Evolutionary conservation across 1,140 invertebrate genomes (phyloP).

Genomic region (Maniola jurtina): DNA sequence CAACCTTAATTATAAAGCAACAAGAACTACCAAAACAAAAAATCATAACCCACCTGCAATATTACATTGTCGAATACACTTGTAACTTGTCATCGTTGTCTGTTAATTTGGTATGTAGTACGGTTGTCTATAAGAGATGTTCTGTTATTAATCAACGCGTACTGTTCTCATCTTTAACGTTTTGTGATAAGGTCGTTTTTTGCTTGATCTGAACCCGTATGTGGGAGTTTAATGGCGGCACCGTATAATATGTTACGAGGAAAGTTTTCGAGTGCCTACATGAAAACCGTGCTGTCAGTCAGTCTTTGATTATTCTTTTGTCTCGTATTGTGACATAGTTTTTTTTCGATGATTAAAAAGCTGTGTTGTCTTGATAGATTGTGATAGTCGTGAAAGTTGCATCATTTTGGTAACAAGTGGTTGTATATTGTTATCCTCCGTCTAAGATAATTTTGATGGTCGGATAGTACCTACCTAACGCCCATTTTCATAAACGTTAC

Average conservation of each 20-base stretch:
- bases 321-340: constrained; percentile 36
- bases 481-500: too few relatives aligned
- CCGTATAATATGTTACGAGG: constrained; percentile 49
- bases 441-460: too few relatives aligned
- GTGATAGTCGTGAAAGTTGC: background rate
- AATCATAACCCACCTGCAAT: constrained; percentile 18
- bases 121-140: constrained; percentile 17
- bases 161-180: constrained; percentile 6
- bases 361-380: constrained; percentile 1
- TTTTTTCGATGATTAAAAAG: constrained; percentile 14
- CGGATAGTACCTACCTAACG: too few relatives aligned
- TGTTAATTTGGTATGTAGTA: constrained; percentile 64
- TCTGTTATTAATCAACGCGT: constrained; percentile 6
- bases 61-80: constrained; percentile 50
- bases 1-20: constrained; percentile 25
- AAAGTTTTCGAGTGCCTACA: constrained; percentile 53
- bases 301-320: constrained; percentile 58
- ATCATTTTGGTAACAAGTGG: background rate
- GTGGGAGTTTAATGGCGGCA: background rate
- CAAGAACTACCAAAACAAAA: constrained; percentile 26
- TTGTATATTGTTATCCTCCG: background rate
- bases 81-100: constrained; percentile 71
- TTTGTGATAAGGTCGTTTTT: constrained; percentile 10
- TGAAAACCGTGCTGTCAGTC: constrained; percentile 41
- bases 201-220: background rate